Evolutionary conservation across 2,888 invertebrate species (phyloP).

Genomic region (Ophion ellenae): DNA sequence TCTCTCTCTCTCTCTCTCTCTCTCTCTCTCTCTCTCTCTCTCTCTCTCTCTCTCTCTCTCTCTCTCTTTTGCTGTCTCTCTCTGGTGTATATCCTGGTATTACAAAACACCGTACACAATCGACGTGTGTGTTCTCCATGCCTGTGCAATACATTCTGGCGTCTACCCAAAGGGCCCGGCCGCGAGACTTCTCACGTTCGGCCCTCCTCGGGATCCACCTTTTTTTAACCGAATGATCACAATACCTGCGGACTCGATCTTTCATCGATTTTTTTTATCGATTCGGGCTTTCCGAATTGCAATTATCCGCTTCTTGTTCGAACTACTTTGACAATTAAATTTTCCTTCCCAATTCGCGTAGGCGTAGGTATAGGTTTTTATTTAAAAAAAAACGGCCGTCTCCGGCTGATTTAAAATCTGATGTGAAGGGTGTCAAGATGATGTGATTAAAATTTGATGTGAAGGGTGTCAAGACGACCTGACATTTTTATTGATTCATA

Average conservation of each 20-base stretch:
- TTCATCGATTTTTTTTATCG: background rate
- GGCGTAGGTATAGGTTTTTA: no score
- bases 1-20: background rate
- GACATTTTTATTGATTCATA: no score
- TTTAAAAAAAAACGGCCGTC: no score
- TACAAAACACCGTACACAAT: slow-evolving; percentile 47
- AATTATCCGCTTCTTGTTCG: background rate
- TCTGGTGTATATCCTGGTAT: slow-evolving; percentile 12
- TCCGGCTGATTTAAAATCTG: no score
- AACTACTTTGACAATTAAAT: no score
- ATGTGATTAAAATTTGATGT: no score
- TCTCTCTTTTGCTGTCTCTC: background rate
- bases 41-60: background rate
- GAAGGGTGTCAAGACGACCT: no score
- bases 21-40: background rate
- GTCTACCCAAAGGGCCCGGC: slow-evolving; percentile 42
- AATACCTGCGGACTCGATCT: background rate
- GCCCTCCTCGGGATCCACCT: slow-evolving; percentile 9
- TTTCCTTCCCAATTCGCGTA: no score
- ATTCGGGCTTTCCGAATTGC: background rate
- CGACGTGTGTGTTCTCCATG: slow-evolving; percentile 55
- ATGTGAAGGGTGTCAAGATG: no score
- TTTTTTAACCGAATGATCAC: background rate
- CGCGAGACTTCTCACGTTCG: slow-evolving; percentile 62
- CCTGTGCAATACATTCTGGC: slow-evolving; percentile 21